Conservation (phyloP, 2,113 vertebrate species). For the Ptychochromis oligacanthus region DNA sequence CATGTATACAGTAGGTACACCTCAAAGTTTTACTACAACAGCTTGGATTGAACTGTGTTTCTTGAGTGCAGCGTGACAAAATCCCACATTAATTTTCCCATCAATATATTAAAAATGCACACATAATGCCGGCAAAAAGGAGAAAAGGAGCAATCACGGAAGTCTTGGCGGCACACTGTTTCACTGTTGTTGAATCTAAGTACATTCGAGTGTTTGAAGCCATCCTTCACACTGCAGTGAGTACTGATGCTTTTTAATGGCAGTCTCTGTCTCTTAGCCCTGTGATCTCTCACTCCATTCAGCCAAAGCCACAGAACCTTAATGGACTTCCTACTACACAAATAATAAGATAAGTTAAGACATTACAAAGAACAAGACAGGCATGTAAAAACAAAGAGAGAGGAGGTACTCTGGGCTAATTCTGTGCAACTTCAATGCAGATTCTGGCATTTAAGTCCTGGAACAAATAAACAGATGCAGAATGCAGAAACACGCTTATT, state of each 20-base stretch:
- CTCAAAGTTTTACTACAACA: background rate
- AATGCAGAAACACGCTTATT: background rate
- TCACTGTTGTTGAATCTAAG: constrained; percentile 45
- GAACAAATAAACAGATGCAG: constrained; percentile 15
- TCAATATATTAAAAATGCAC: background rate
- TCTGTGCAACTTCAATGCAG: constrained; percentile 18
- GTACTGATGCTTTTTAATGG: constrained; percentile 54
- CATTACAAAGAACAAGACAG: constrained; percentile 22
- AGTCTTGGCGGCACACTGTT: constrained; percentile 3
- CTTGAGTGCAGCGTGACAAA: background rate
- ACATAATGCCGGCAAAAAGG: background rate
- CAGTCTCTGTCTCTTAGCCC: constrained; percentile 48
- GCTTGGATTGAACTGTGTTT: background rate
- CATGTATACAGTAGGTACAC: background rate
- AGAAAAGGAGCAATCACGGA: constrained; percentile 8
- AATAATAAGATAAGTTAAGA: constrained; percentile 65
- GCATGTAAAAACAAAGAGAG: constrained; percentile 44
- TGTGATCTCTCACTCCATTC: constrained; percentile 60
- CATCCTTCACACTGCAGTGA: constrained; percentile 44
- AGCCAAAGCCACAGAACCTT: constrained; percentile 54
- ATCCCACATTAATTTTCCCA: background rate
- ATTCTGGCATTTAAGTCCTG: constrained; percentile 43
- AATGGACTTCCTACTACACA: constrained; percentile 66
- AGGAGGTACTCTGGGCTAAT: constrained; percentile 7
- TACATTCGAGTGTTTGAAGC: constrained; percentile 37